Evolutionary conservation across 2,113 vertebrate genomes (phyloP), one percentile per base, ranked within the genome.

Genomic region (Oncorhynchus masou): DNA sequence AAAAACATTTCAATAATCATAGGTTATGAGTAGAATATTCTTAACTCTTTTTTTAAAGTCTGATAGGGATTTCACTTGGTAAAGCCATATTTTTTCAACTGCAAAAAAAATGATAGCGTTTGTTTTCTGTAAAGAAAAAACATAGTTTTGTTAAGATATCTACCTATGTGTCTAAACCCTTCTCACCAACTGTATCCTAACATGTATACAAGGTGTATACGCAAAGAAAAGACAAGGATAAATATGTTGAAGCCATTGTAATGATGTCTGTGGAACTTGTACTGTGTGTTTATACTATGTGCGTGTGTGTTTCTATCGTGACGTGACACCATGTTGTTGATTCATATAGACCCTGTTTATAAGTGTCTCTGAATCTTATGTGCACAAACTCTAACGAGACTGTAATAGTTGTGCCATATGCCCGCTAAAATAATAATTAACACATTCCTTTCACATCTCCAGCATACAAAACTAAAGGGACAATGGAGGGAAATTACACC

Each of bases 31-130:
- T 25, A 76, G 62, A 20, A 49, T 29, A 67, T 79, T 79, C 77
- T 81, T 66, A 39, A 11, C 84, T 90, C 82, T 85, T 77, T 90
- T 83, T 91, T 90, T 84, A 90, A 87, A 89, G 86, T 90, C 89
- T 92, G 88, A 91, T 89, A 83, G 86, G 86, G 88, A 84, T 89
- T 90, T 91, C 90, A 92, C 89, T 93, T 91, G 91, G 90, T 86
- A 86, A 94, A 93, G 93, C 93, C 92, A 94, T 94, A 94, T 87
- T 84, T 87, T 92, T 92, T 93, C 90, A 87, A 93, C 81, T 83
- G 93, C 92, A 94, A 94, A 94, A 88, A 80, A 85, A 81, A 88
- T 68, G 69, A 86, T 79, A 81, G 83, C 86, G 59, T 90, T 87
- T 88, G 85, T 91, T 90, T 88, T 81, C 74, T 80, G 83, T 88